phyloP scores from a whole-genome alignment of 2,113 vertebrate species.

The Engraulis encrasicolus region DNA sequence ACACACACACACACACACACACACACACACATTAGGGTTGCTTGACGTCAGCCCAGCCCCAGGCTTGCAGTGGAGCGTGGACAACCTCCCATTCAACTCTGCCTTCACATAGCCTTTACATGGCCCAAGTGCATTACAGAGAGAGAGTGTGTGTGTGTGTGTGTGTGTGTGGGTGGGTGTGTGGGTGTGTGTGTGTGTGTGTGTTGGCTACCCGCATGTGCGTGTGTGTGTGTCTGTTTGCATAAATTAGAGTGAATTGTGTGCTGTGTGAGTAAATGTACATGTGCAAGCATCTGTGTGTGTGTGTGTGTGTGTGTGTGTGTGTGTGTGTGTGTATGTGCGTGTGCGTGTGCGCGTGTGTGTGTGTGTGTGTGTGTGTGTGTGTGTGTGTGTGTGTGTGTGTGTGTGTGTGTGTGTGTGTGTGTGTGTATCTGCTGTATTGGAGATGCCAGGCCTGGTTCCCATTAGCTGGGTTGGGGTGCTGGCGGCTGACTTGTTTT shows the following conservation, averaged over 20 bases:
- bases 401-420: background rate
- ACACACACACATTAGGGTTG: too few relatives aligned
- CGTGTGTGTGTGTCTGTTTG: too few relatives aligned
- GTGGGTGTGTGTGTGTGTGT: too few relatives aligned
- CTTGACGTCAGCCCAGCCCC: background rate
- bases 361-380: background rate
- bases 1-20: too few relatives aligned
- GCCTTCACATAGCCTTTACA: background rate
- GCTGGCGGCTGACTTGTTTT: constrained; percentile 24
- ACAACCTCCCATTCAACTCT: background rate
- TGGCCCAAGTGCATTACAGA: background rate
- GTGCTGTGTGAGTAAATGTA: background rate
- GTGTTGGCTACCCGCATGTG: too few relatives aligned
- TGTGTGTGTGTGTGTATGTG: background rate
- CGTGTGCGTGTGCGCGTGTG: too few relatives aligned
- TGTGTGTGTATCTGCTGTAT: background rate
- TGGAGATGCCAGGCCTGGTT: background rate
- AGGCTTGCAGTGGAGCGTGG: background rate
- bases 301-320: background rate
- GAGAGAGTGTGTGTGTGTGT: background rate
- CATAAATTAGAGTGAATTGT: too few relatives aligned
- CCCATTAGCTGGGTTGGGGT: constrained; percentile 28
- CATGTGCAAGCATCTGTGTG: background rate
- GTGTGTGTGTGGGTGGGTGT: too few relatives aligned
- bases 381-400: background rate